These are phyloP conservation scores for Acrobasis repandana DNA, from an alignment of 2,888 invertebrate species.

Conservation along the genomic window DNA sequence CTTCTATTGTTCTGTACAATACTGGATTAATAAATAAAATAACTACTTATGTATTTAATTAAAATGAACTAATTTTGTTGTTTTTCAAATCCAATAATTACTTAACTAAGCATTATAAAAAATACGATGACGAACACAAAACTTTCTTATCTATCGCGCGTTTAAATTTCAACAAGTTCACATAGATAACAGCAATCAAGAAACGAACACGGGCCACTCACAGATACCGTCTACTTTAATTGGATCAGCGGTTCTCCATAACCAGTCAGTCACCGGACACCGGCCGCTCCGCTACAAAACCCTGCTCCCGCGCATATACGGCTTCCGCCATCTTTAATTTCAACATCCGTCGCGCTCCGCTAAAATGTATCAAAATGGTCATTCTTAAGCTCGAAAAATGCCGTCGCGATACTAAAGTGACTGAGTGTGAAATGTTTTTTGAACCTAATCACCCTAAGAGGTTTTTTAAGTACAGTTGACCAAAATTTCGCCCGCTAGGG, in stretches of 20 bases:
- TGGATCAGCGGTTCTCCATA: slow-evolving; percentile 30
- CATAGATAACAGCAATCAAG: background rate
- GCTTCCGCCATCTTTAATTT: slow-evolving; percentile 41
- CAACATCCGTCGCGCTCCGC: slow-evolving; percentile 24
- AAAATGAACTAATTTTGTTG: too few species aligned
- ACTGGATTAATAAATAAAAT: too few species aligned
- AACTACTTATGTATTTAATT: too few species aligned
- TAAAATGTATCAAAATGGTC: slow-evolving; percentile 80
- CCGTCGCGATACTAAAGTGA: slow-evolving; percentile 64
- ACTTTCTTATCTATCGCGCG: slow-evolving; percentile 18
- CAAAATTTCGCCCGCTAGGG: slow-evolving; percentile 51
- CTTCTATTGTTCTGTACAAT: too few species aligned
- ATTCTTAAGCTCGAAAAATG: slow-evolving; percentile 63
- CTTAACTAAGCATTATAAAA: too few species aligned
- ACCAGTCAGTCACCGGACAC: slow-evolving; percentile 43
- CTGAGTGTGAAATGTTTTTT: slow-evolving; percentile 67
- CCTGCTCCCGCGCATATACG: slow-evolving; percentile 31
- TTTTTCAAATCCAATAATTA: too few species aligned
- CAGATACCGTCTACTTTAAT: slow-evolving; percentile 34
- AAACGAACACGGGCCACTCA: slow-evolving; percentile 23
- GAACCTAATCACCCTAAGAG: slow-evolving; percentile 76
- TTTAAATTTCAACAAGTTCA: slow-evolving; percentile 1
- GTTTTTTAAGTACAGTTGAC: slow-evolving; percentile 81
- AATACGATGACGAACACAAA: slow-evolving; percentile 14
- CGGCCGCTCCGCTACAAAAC: slow-evolving; percentile 34